These are phyloP conservation scores for Euproctis similis DNA, from an alignment of 2,888 invertebrate species.

Conservation along the genomic window DNA sequence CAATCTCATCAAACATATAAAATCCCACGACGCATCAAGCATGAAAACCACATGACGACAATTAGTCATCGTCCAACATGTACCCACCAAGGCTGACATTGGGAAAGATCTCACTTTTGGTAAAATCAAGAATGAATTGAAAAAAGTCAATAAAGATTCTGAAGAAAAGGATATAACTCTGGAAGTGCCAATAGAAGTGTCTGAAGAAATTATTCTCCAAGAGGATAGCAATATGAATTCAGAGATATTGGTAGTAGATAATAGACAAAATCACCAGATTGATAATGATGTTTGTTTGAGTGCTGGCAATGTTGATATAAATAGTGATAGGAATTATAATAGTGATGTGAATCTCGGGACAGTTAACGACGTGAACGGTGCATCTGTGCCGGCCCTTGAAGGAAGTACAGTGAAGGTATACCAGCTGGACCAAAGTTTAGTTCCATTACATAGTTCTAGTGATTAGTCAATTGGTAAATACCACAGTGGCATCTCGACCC, in stretches of 20 bases:
- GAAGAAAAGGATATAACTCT: slow-evolving; percentile 8
- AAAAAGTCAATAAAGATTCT: slow-evolving; percentile 8
- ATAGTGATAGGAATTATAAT: slow-evolving; percentile 24
- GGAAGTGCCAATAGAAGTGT: slow-evolving; percentile 38
- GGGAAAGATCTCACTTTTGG: slow-evolving; percentile 6
- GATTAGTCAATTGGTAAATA: slow-evolving; percentile 54
- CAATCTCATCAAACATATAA: slow-evolving; percentile 47
- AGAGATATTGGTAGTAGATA: slow-evolving; percentile 41
- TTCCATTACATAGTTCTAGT: slow-evolving; percentile 46
- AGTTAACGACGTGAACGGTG: slow-evolving; percentile 41
- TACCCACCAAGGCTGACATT: slow-evolving; percentile 1
- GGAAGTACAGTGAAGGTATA: slow-evolving; percentile 41
- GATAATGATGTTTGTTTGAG: slow-evolving; percentile 23
- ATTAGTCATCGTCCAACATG: slow-evolving; percentile 19
- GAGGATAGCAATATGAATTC: slow-evolving; percentile 38
- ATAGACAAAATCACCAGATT: slow-evolving; percentile 15
- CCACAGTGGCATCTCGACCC: no score
- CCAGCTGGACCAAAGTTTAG: slow-evolving; percentile 51
- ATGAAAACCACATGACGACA: slow-evolving; percentile 28
- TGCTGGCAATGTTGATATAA: slow-evolving; percentile 21
- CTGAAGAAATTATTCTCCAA: slow-evolving; percentile 40
- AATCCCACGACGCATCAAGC: slow-evolving; percentile 35
- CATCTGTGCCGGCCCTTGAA: slow-evolving; percentile 39
- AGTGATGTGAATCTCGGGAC: slow-evolving; percentile 44
- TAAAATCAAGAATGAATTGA: background rate